Conservation (phyloP, 2,113 vertebrate genomes). For the Grus americana region DNA sequence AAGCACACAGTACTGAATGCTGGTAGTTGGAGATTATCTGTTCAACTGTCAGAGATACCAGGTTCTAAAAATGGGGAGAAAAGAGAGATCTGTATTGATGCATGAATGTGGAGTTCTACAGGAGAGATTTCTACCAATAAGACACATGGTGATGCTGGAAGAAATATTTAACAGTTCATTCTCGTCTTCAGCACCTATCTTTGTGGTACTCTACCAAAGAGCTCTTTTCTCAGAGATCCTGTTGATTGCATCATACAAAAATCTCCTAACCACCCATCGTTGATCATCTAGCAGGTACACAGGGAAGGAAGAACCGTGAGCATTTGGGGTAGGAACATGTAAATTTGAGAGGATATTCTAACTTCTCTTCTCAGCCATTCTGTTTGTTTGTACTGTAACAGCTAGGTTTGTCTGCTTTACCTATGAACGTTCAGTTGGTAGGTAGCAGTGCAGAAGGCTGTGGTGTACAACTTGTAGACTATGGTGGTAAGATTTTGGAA, state of each 20-base stretch:
- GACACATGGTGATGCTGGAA: neutral
- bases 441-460: neutral
- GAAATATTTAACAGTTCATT: neutral
- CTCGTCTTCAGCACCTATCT: neutral
- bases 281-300: neutral
- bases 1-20: neutral
- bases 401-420: neutral
- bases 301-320: neutral
- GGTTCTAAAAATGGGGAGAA: neutral
- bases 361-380: neutral
- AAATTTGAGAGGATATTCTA: neutral
- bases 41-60: neutral
- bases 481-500: neutral
- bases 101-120: neutral
- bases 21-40: neutral
- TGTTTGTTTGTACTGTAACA: neutral
- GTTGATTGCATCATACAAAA: neutral
- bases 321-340: neutral
- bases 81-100: neutral
- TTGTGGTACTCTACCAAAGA: neutral
- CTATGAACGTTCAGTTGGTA: rapidly evolving
- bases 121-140: neutral
- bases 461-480: neutral
- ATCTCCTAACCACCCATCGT: neutral
- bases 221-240: neutral